Percentiles rank a stretch among this genome's conserved stretches.
These are phyloP conservation scores for Scortum barcoo DNA, from an alignment of 2,113 vertebrate genomes.

Conservation along the genomic window DNA sequence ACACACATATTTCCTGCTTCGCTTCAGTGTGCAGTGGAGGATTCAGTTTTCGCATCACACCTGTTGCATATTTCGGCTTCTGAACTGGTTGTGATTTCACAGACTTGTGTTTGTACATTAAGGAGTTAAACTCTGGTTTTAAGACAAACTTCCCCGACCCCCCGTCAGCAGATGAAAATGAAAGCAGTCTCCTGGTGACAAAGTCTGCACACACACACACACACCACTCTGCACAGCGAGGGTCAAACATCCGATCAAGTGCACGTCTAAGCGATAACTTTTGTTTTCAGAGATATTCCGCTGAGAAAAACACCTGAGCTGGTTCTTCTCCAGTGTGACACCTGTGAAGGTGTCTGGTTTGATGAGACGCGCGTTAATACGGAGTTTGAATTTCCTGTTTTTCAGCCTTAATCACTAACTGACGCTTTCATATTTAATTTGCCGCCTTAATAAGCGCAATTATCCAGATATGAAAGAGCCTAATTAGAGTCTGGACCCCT, in stretches of 20 bases:
- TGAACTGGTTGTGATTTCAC: not conserved
- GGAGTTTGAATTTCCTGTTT: constrained; percentile 42
- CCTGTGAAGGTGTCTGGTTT: not conserved
- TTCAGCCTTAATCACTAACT: constrained; percentile 53
- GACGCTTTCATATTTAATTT: constrained; percentile 48
- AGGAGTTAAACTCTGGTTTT: not conserved
- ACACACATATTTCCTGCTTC: not conserved
- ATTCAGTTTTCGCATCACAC: not conserved
- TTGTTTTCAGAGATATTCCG: not conserved
- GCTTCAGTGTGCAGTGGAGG: not conserved
- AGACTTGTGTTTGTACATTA: no score
- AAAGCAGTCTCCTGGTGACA: not conserved
- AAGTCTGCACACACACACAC: not conserved
- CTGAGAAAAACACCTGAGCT: not conserved
- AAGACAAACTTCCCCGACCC: not conserved
- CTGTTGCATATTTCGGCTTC: not conserved
- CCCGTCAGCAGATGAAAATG: not conserved
- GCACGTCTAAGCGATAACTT: not conserved
- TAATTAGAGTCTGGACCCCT: constrained; percentile 61
- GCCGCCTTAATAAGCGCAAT: constrained; percentile 51
- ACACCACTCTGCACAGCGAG: not conserved
- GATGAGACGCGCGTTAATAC: not conserved
- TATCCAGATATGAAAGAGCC: constrained; percentile 51
- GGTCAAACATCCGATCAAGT: not conserved
- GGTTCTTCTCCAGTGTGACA: not conserved